A percentile compares a stretch with the other conserved stretches of the same genome.
These are phyloP conservation scores for Ancistrus triradiatus DNA, from an alignment of 2,113 vertebrate species.

Conservation along the genomic window DNA sequence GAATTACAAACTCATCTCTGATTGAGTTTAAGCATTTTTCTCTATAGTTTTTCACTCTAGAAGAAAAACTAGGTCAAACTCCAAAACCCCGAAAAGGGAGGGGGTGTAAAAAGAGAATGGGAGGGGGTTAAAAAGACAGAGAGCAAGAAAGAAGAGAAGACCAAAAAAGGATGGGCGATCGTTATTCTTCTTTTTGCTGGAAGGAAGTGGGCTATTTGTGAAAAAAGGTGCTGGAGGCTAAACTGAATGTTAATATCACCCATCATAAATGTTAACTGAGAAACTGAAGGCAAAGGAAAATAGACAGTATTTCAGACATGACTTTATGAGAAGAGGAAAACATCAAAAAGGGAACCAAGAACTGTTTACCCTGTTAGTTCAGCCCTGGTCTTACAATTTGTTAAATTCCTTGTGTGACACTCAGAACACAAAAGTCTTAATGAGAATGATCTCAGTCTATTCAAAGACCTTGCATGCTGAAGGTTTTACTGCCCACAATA, in stretches of 20 bases:
- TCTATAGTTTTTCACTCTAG: constrained; percentile 47
- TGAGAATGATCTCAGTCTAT: constrained; percentile 28
- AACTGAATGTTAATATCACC: constrained; percentile 20
- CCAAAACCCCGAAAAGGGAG: constrained; percentile 26
- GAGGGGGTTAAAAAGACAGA: constrained; percentile 17
- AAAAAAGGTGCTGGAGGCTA: constrained; percentile 4
- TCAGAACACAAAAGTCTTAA: constrained; percentile 2
- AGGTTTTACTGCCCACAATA: constrained; percentile 25
- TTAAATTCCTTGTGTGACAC: constrained; percentile 11
- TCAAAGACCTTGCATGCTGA: constrained; percentile 15
- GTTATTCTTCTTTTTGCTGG: constrained; percentile 6
- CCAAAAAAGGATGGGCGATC: constrained; percentile 35
- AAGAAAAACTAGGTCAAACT: constrained; percentile 59
- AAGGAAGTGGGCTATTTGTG: constrained; percentile 27
- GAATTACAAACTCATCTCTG: constrained; percentile 4
- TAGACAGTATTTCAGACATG: constrained; percentile 10
- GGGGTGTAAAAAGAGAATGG: constrained; percentile 41
- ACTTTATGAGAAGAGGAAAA: constrained; percentile 6
- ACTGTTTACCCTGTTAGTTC: constrained; percentile 25
- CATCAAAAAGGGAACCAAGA: background rate
- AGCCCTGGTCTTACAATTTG: constrained; percentile 4
- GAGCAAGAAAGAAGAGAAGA: constrained; percentile 28
- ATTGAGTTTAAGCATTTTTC: constrained; percentile 23
- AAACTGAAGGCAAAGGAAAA: constrained; percentile 25
- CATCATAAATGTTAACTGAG: constrained; percentile 3